Percentiles rank a stretch among this genome's conserved stretches.
Evolutionary conservation across 1,140 invertebrate species (phyloP).

Genomic region (Drosophila obscura): DNA sequence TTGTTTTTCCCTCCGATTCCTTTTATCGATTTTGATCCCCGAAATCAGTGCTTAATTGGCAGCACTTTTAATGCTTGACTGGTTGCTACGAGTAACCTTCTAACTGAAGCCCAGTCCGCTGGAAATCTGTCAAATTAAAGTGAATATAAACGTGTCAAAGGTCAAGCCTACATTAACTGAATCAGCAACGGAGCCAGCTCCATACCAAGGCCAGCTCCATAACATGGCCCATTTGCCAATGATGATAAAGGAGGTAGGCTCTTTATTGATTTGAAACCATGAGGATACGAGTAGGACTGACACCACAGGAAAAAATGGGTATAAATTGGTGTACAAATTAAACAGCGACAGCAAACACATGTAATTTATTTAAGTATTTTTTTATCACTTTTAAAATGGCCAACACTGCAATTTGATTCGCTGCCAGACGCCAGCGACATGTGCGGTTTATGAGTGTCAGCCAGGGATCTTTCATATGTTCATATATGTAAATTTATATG

Average conservation of each 20-base stretch:
- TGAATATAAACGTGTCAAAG: slow-evolving; percentile 27
- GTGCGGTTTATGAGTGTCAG: slow-evolving; percentile 61
- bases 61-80: slow-evolving; percentile 56
- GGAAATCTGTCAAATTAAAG: slow-evolving; percentile 35
- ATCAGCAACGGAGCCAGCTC: slow-evolving; percentile 9
- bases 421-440: slow-evolving; percentile 34
- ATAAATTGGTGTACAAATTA: slow-evolving; percentile 41
- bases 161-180: slow-evolving; percentile 7
- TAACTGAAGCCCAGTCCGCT: background rate
- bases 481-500: background rate
- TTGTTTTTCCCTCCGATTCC: slow-evolving; percentile 29
- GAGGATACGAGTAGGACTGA: no score
- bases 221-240: slow-evolving; percentile 15
- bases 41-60: slow-evolving; percentile 52
- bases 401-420: background rate
- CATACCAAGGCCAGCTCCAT: slow-evolving; percentile 7
- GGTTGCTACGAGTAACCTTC: slow-evolving; percentile 30
- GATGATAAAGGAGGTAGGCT: slow-evolving; percentile 29
- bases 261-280: slow-evolving; percentile 30
- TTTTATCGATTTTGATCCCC: slow-evolving; percentile 5
- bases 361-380: slow-evolving; percentile 43
- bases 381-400: background rate
- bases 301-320: slow-evolving; percentile 16
- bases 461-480: slow-evolving; percentile 5
- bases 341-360: slow-evolving; percentile 48